A percentile compares a stretch with the other conserved stretches of the same genome.
phyloP scores from a whole-genome alignment of 1,140 invertebrate species.

The Aethina tumida region DNA sequence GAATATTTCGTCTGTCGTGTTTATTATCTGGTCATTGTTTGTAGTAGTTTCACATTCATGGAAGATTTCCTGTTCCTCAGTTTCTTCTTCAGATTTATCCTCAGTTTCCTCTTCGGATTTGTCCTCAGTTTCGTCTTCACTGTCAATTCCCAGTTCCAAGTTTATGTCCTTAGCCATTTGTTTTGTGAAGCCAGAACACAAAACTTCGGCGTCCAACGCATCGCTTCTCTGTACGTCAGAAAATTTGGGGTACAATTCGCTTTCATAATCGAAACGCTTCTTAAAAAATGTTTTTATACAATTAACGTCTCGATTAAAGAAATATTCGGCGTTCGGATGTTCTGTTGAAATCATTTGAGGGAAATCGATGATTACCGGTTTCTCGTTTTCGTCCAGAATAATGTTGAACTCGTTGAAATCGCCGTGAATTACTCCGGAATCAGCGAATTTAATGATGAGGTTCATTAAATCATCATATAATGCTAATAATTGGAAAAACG shows the following conservation, averaged over 20 bases:
- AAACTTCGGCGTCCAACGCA: slow-evolving; percentile 78
- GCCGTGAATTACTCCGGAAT: slow-evolving; percentile 94
- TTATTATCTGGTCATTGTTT: slow-evolving; percentile 1
- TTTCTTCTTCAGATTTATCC: slow-evolving; percentile 18
- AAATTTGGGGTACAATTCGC: slow-evolving; percentile 78
- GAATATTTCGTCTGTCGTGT: not conserved
- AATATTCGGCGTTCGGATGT: slow-evolving; percentile 82
- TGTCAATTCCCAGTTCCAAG: slow-evolving; percentile 41
- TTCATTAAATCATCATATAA: slow-evolving; percentile 95
- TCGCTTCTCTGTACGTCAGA: slow-evolving; percentile 74
- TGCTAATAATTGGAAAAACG: too few relatives aligned
- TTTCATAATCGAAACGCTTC: slow-evolving; percentile 85
- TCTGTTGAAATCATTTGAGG: slow-evolving; percentile 97
- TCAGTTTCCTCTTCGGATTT: slow-evolving; percentile 31
- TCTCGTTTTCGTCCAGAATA: slow-evolving; percentile 73
- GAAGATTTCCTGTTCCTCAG: slow-evolving; percentile 3
- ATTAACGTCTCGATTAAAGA: slow-evolving; percentile 92
- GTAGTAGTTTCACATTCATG: slow-evolving; percentile 6
- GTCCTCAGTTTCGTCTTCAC: slow-evolving; percentile 33
- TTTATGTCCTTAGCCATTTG: slow-evolving; percentile 65
- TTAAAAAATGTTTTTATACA: slow-evolving; percentile 91
- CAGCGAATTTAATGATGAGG: slow-evolving; percentile 81
- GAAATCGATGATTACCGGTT: slow-evolving; percentile 93
- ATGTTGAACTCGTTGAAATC: slow-evolving; percentile 99
- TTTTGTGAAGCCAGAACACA: slow-evolving; percentile 82